These are phyloP conservation scores for Apodemia mormo DNA, from an alignment of 2,888 invertebrate genomes.

Conservation along the genomic window DNA sequence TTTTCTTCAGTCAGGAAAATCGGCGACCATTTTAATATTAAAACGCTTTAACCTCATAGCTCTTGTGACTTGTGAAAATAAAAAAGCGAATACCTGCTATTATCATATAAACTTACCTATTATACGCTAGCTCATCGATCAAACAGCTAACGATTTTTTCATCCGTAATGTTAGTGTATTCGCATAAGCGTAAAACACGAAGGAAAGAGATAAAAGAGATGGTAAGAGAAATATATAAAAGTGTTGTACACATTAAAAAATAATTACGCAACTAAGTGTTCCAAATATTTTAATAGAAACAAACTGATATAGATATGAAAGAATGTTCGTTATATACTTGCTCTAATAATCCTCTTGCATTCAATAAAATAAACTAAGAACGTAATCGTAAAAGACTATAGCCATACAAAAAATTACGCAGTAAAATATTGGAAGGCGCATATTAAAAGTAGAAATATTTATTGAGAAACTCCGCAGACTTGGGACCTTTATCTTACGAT, in stretches of 20 bases:
- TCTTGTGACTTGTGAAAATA: constrained; percentile 31
- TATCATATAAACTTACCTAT: constrained; percentile 86
- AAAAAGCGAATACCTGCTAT: constrained; percentile 64
- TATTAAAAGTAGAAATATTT: too few species aligned
- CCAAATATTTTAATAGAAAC: background rate
- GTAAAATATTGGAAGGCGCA: too few species aligned
- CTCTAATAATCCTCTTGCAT: background rate
- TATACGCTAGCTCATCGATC: constrained; percentile 90
- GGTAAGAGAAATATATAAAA: constrained; percentile 57
- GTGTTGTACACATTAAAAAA: background rate
- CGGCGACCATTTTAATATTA: background rate
- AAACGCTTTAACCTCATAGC: background rate
- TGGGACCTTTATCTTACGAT: too few species aligned
- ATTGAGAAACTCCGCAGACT: too few species aligned
- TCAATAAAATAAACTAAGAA: background rate
- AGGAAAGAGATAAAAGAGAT: constrained; percentile 74
- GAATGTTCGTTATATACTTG: background rate
- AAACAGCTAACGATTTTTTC: constrained; percentile 86
- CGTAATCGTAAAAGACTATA: background rate
- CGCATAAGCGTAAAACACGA: constrained; percentile 74
- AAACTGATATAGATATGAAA: background rate
- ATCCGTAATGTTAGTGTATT: constrained; percentile 68
- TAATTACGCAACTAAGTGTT: background rate
- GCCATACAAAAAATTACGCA: background rate
- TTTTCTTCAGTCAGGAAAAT: background rate